A percentile compares a stretch with the other conserved stretches of the same genome.
Conservation (phyloP, 1,140 invertebrate genomes). For the Drosophila orena region DNA sequence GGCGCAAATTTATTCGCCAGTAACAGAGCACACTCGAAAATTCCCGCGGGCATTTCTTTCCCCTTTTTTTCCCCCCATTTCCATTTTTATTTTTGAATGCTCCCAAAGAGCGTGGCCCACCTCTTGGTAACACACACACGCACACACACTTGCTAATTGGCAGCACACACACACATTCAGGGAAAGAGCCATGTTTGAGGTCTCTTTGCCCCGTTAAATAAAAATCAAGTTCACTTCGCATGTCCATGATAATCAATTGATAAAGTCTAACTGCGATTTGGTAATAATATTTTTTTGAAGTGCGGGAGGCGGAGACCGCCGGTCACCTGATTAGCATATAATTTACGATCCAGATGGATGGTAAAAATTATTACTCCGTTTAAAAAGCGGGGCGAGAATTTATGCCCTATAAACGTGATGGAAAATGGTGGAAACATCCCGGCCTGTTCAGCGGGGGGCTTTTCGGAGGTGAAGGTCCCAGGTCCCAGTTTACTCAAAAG, state of each 20-base stretch:
- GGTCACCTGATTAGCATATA: constrained; percentile 76
- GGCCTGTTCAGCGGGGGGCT: neutral
- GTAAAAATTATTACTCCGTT: constrained; percentile 41
- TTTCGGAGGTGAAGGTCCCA: constrained; percentile 3
- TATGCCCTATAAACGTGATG: constrained; percentile 19
- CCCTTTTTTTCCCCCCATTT: constrained; percentile 16
- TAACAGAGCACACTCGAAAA: constrained; percentile 35
- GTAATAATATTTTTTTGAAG: constrained; percentile 19
- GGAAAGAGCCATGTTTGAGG: constrained; percentile 14
- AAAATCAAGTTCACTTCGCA: constrained; percentile 79
- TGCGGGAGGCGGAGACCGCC: constrained; percentile 26
- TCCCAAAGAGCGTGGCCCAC: constrained; percentile 17
- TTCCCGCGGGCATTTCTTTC: constrained; percentile 66
- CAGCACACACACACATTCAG: constrained; percentile 21
- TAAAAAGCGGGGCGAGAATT: constrained; percentile 27
- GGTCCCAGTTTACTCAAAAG: neutral
- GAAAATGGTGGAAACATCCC: constrained; percentile 6
- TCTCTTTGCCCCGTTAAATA: constrained; percentile 41
- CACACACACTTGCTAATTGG: constrained; percentile 20
- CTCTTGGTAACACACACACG: constrained; percentile 33
- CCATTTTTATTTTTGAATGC: constrained; percentile 12
- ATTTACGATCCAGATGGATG: constrained; percentile 51
- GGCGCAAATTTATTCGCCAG: constrained; percentile 74
- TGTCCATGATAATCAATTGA: constrained; percentile 72
- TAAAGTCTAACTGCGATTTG: constrained; percentile 64